Evolutionary conservation across 1,140 invertebrate genomes (phyloP), one percentile per base, ranked within the genome.

Genomic region (Papilio polyxenes): DNA sequence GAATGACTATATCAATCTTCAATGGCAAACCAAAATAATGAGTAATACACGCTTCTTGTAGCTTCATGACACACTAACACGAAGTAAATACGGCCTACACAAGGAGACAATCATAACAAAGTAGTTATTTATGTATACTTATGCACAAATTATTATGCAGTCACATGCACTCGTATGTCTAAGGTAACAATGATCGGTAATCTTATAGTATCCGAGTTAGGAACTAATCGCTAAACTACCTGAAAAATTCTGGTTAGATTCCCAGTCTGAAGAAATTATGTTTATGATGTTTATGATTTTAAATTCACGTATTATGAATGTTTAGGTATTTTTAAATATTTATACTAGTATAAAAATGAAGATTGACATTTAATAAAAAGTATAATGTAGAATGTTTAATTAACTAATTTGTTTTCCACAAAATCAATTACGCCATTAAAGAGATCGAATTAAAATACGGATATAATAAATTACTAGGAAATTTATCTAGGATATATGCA

Each of bases 11-110:
- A 65, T 80, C 56, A 62, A 65, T 82, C 76, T 76, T 82, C 82
- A 82, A 84, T 82, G 83, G 82, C 83, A 81, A 81, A 59, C 75
- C 15, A 62, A 77, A 59, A 79, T 83, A 81, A 83, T 80, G 81
- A 79, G 59, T 79, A 74, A 82, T 65, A 79, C 81, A 82, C 81
- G 81, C 76, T 74, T 74, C 76, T 79, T 82, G 76, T 75, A 82
- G 37, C 62, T 74, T 51, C 62, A 53, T 15, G 23, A 82, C 23
- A 37, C 31, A 72, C 65, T 72, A 72, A 72, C 65, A 15, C 65
- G 11, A 72, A 20, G 59, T 62, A 23, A 72, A 72, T 72, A 72
- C 65, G 7, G 13, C 13, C 65, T 72, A 37, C 31, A 40, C 65
- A 72, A 72, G 13, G 65, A 72, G 65, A 72, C 65, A 72, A 72